Evolutionary conservation across 2,113 vertebrate species (phyloP).

Genomic region (Sebastes fasciatus): DNA sequence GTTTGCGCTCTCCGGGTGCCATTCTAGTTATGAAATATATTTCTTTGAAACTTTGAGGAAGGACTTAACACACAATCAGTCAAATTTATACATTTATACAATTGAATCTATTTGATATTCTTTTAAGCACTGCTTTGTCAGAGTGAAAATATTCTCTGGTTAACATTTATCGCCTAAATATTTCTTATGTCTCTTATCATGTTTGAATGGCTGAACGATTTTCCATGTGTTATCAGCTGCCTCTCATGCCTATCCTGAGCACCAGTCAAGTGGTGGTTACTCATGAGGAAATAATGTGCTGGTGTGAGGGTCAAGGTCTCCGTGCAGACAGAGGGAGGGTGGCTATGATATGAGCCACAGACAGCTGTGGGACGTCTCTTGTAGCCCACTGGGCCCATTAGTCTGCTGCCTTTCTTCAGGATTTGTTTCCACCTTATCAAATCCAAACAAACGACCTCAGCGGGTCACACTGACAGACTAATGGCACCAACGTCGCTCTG

Average conservation of each 20-base stretch:
- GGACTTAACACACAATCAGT: not conserved
- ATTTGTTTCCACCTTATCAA: constrained; percentile 61
- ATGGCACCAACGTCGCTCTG: constrained; percentile 21
- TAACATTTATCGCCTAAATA: constrained; percentile 44
- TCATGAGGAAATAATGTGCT: constrained; percentile 77
- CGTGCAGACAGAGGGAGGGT: constrained; percentile 40
- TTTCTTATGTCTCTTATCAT: constrained; percentile 65
- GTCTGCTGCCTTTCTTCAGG: constrained; percentile 40
- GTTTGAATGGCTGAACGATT: constrained; percentile 43
- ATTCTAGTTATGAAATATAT: too few species aligned
- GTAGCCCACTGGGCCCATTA: constrained; percentile 23
- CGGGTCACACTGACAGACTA: constrained; percentile 23
- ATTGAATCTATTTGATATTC: not conserved
- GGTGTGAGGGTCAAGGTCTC: constrained; percentile 67
- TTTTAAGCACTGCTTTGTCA: not conserved
- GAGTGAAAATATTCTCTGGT: constrained; percentile 20
- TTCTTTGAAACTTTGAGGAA: not conserved
- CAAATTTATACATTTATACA: not conserved
- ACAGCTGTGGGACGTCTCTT: constrained; percentile 50
- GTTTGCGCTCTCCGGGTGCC: too few species aligned
- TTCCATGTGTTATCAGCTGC: constrained; percentile 78
- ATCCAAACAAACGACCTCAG: constrained; percentile 54
- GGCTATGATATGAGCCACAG: constrained; percentile 53
- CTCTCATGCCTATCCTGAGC: constrained; percentile 61
- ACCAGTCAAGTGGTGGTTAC: constrained; percentile 73